Base-by-base conservation (phyloP, 1,140 invertebrate species). In the Ceratina japonica region DNA sequence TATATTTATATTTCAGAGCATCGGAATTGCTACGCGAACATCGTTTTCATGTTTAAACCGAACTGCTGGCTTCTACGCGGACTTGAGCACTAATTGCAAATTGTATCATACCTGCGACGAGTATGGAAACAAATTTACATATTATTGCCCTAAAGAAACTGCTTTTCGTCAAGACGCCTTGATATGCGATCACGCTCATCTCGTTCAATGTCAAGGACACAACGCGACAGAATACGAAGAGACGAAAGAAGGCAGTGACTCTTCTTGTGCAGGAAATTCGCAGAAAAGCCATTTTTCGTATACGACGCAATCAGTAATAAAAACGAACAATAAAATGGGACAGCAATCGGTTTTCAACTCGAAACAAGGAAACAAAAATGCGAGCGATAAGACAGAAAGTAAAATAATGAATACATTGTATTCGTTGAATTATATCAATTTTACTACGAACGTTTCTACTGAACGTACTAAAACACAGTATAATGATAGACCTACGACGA, bases 111-210 rank as follows among this genome's bases (percentile, higher is more conserved):
- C 89, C 16, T 93, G 93, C 69, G 93, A 93, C 69, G 91, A 91
- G 54, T 89, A 92, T 37, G 92, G 89, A 1, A 91, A 92, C 56
- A 92, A 92, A 77, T 94, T 93, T 78, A 92, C 88, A 0, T 93
- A 93, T 80, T 80, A 91, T 27, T 94, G 93, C 72, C 93, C 93
- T 5, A 90, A 92, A 37, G 89, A 90, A 24, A 94, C 93, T 0
- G 88, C 92, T 12, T 94, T 94, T 83, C 93, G 93, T 49, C 93
- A 94, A 69, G 90, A 91, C n/a, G 90, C 92, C 7, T 85, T 93
- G 75, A 90, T 93, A 37, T 94, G 93, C 58, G 93, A 94, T 78
- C 92, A 94, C 81, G 92, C 92, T 51, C 91, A 93, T 72, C 91
- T 92, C 49, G 93, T 94, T 2, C 88, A 93, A 37, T 94, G 93